Base-by-base conservation (phyloP, 1,140 invertebrate genomes). In the Tribolium castaneum region DNA sequence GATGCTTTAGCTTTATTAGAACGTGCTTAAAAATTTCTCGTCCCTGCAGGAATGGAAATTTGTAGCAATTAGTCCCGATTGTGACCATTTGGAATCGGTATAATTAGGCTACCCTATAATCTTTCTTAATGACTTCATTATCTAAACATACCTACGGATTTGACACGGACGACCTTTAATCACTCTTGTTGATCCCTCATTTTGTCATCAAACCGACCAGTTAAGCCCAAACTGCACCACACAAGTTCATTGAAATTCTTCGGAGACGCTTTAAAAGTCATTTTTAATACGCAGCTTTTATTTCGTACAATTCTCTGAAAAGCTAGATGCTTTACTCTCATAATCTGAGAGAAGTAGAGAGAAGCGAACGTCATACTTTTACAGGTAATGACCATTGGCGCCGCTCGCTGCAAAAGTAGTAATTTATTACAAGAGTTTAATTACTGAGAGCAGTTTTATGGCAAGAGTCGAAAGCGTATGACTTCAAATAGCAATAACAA, bases 341-440 rank as follows among this genome's bases (percentile, higher is more conserved):
- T 66, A 35, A 66, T 35, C 59, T 66, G 59, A 0, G 25, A 34
- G 12, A 66, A 35, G 59, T 66, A 12, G 59, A 66, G 59, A 35
- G 12, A 66, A 66, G 30, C 30, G 59, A n/a, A 66, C 59, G 59
- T 66, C 59, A 66, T 22, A 12, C 30, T 66, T 35, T 30, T 5
- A 22, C 49, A 73, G 71, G 71, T 73, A 73, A 73, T 73, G 71
- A 73, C 71, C 71, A 73, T 54, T 54, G 50, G 71, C 25, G 39
- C 16, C 45, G 10, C 50, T 52, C 39, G 45, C 35, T 73, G 71
- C 10, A 72, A 72, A 39, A 19, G 10, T 54, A 34, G 71, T 54
- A 52, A 73, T 73, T 73, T 73, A 73, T 73, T 52, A 54, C 71
- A 73, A 73, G 71, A 73, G 71, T 73, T 73, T 73, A 73, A 73